Evolutionary conservation across 2,113 vertebrate genomes (phyloP).

Genomic region (Tyrannus savana): DNA sequence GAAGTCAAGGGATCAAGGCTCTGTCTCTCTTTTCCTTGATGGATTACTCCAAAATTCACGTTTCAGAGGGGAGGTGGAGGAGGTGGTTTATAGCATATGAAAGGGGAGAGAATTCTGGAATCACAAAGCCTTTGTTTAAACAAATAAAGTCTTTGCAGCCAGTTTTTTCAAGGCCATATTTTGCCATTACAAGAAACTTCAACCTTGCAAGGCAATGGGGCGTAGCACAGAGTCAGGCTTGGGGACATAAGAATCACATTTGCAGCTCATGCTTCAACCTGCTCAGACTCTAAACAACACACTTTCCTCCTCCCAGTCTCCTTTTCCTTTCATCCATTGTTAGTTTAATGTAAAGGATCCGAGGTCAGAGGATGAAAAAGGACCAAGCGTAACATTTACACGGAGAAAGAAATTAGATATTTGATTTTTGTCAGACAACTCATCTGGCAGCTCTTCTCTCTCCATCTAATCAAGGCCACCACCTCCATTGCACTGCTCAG

Average conservation of each 20-base stretch:
- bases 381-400: background rate
- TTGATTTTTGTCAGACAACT: background rate
- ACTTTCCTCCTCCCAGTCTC: background rate
- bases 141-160: constrained; percentile 24
- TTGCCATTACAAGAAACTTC: constrained; percentile 27
- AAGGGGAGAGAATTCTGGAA: constrained; percentile 37
- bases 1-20: constrained; percentile 61
- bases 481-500: background rate
- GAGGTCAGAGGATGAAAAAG: background rate
- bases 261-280: constrained; percentile 42
- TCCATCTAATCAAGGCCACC: background rate
- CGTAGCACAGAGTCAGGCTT: background rate
- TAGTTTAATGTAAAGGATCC: background rate
- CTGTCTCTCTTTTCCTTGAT: constrained; percentile 47
- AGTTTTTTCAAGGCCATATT: background rate
- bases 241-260: background rate
- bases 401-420: background rate
- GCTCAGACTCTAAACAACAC: background rate
- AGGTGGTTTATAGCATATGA: constrained; percentile 26
- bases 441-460: background rate
- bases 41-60: constrained; percentile 52
- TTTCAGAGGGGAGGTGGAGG: constrained; percentile 16
- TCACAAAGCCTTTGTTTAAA: constrained; percentile 47
- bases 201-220: background rate
- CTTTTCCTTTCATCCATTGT: background rate